Evolutionary conservation across 2,888 invertebrate species (phyloP), one percentile per base, ranked within the genome.

Genomic region (Digitonthophagus gazella): DNA sequence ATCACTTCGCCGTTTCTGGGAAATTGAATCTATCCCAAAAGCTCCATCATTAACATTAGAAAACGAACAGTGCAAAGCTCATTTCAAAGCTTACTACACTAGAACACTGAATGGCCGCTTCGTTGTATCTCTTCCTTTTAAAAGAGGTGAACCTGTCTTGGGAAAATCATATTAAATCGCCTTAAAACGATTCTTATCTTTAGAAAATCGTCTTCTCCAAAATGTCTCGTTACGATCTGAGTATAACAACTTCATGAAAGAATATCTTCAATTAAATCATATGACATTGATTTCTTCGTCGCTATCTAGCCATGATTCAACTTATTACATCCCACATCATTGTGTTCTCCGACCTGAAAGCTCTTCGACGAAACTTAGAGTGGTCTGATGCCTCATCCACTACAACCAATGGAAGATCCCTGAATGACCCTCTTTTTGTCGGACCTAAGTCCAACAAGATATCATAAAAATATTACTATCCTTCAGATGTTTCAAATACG

Each of bases 241-340:
- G 2, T 64, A 64, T 19, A 14, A 14, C 16, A 64, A 64, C n/a
- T 64, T 64, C 8, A 64, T 64, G 15, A 61, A 3, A 15, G 63
- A 61, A 61, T 61, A 61, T 19, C 14, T 61, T 19, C n/a, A 16
- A 3, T 20, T 19, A 8, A 19, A 19, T 28, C 64, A 64, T 15
- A 19, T 64, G 64, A 64, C 64, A 14, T 15, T 8, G 20, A 28
- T 64, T 20, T 14, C n/a, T 64, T 16, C 15, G n/a, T n/a, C n/a
- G n/a, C n/a, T n/a, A n/a, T n/a, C n/a, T n/a, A n/a, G n/a, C n/a
- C 11, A 3, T 58, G 19, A 58, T 3, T 3, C 11, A 5, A 58
- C 1, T 2, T 75, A 68, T 65, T 73, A 69, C 66, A 58, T 73
- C 19, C 73, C 76, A 11, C 76, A 76, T 68, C 74, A 75, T 61